These are phyloP conservation scores for Oreamnos americanus DNA, from an alignment of 2,113 vertebrate genomes.

Conservation along the genomic window DNA sequence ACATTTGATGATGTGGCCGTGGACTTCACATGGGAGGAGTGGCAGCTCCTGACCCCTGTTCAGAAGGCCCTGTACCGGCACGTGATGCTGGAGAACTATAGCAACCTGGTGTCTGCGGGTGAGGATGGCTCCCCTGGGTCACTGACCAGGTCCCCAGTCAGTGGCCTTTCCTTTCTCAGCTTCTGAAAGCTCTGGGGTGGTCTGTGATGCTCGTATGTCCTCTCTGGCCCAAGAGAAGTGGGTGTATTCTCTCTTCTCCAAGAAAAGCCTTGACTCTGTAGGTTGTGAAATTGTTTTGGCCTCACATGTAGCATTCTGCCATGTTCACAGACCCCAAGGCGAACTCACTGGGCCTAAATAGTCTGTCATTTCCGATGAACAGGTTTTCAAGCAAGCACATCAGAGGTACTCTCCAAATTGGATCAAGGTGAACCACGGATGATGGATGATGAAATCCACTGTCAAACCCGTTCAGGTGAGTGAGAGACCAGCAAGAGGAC, in stretches of 20 bases:
- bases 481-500: neutral
- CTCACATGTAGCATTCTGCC: neutral
- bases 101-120: conserved; percentile 15
- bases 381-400: conserved; percentile 73
- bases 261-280: neutral
- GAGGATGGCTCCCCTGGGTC: neutral
- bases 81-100: conserved; percentile 22
- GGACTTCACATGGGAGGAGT: conserved; percentile 35
- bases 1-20: neutral
- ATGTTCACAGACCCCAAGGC: neutral
- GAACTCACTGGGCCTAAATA: neutral
- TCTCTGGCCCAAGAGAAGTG: neutral
- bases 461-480: neutral
- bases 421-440: conserved; percentile 80
- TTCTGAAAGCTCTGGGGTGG: neutral
- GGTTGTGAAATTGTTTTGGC: neutral
- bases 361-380: neutral
- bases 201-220: neutral
- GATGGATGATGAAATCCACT: neutral
- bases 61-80: conserved; percentile 1
- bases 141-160: neutral
- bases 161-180: neutral
- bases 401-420: conserved; percentile 74
- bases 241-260: neutral
- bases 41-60: neutral